A percentile compares a stretch with the other conserved stretches of the same genome.
phyloP scores from a whole-genome alignment of 2,888 invertebrate genomes.

The Lycocerus yunnanus region DNA sequence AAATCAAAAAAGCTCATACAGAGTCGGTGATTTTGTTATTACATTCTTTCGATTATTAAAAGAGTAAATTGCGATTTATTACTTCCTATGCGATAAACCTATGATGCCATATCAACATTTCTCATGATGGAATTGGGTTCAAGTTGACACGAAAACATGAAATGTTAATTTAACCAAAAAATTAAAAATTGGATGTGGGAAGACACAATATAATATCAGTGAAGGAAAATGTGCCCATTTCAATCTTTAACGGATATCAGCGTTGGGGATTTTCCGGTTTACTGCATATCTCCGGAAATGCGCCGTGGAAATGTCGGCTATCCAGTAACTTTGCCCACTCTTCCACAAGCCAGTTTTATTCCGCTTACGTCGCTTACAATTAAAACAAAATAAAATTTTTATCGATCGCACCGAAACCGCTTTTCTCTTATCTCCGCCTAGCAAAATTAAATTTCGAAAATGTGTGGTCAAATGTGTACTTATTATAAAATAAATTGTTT shows the following conservation, averaged over 20 bases:
- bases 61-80: neutral
- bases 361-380: constrained; percentile 27
- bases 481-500: neutral
- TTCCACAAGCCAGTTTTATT: constrained; percentile 30
- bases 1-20: neutral
- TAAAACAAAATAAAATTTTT: neutral
- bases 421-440: neutral
- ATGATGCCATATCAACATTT: neutral
- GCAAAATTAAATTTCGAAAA: neutral
- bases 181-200: constrained; percentile 1
- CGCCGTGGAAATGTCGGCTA: constrained; percentile 30
- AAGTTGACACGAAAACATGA: neutral
- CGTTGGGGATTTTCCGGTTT: constrained; percentile 31
- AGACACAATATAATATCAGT: constrained; percentile 11
- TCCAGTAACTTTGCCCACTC: constrained; percentile 28
- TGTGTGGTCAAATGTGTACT: neutral
- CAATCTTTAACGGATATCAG: constrained; percentile 27
- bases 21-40: neutral
- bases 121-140: neutral
- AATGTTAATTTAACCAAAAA: neutral
- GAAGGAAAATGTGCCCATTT: constrained; percentile 18
- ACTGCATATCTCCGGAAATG: constrained; percentile 31
- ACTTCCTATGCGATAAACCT: neutral
- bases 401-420: neutral
- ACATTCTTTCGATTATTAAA: neutral